Evolutionary conservation across 1,140 invertebrate genomes (phyloP), one percentile per base, ranked within the genome.

Genomic region (Orchesella cincta): DNA sequence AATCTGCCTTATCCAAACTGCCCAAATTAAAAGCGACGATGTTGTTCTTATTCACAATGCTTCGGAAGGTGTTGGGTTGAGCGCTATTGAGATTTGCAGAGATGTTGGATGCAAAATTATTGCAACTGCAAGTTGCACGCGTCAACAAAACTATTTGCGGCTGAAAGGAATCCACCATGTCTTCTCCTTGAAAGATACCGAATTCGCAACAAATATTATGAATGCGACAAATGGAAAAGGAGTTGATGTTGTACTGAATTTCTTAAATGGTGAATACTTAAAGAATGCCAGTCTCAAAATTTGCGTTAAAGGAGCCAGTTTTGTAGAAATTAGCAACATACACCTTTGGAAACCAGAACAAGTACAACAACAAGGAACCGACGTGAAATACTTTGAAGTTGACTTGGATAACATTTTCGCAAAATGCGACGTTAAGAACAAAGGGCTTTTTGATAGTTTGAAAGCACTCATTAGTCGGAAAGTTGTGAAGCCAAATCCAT

Each of bases 11-110:
- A n/a, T n/a, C n/a, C n/a, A n/a, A n/a, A n/a, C n/a, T n/a, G n/a
- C n/a, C n/a, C n/a, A n/a, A n/a, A n/a, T n/a, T n/a, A n/a, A n/a
- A n/a, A n/a, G n/a, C n/a, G 23, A 86, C 8, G 86, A 90, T 75
- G 86, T 83, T 34, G 83, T 91, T 28, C 83, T 91, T 0, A 83
- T 91, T 57, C 90, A 91, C 84, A 90, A 90, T 71, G 90, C 88
- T 29, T 89, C 54, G 85, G 90, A 90, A 39, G 88, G 86, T 26
- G 90, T 91, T 35, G 90, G 90, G 0, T 77, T 88, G 31, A 89
- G 90, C 16, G 85, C 87, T 64, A 84, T 88, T 23, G 90, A 91
- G 82, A 84, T 91, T 3, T 89, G 87, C 1, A 86, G 83, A 82
- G 83, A 31, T 72, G 78, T 83, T 76, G 89, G 86, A 14, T 29